These are phyloP conservation scores for Onychomys arenicola DNA, from an alignment of 2,797 vertebrate genomes.

Conservation along the genomic window DNA sequence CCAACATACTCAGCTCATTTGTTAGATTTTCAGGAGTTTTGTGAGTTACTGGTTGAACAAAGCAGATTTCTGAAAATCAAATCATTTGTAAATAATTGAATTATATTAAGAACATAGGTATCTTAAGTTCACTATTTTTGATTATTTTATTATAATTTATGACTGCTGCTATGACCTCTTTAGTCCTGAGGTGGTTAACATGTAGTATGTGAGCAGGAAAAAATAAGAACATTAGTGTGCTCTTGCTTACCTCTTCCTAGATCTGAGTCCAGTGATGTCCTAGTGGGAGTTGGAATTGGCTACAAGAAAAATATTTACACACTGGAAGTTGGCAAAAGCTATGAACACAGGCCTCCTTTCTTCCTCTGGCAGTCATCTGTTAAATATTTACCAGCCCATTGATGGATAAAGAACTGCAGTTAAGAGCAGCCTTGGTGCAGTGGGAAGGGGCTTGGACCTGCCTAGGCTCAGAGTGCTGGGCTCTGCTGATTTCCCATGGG, in stretches of 20 bases:
- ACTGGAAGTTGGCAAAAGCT: neutral
- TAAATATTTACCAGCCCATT: neutral
- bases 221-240: neutral
- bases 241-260: neutral
- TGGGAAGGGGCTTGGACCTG: no score
- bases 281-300: conserved; percentile 5
- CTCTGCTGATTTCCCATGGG: no score
- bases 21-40: conserved; percentile 38
- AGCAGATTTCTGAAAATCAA: conserved; percentile 4
- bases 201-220: neutral
- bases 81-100: neutral
- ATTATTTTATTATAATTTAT: conserved; percentile 37
- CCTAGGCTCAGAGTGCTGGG: no score
- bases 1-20: neutral
- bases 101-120: neutral
- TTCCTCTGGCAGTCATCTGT: neutral
- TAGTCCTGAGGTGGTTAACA: neutral
- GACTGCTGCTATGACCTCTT: neutral
- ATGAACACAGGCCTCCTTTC: neutral
- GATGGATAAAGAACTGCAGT: neutral
- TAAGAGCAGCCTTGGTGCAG: no score
- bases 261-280: neutral
- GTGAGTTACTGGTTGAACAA: neutral
- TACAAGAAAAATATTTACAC: neutral
- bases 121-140: neutral